Conservation (phyloP, 2,113 vertebrate species). For the Fulica atra region DNA sequence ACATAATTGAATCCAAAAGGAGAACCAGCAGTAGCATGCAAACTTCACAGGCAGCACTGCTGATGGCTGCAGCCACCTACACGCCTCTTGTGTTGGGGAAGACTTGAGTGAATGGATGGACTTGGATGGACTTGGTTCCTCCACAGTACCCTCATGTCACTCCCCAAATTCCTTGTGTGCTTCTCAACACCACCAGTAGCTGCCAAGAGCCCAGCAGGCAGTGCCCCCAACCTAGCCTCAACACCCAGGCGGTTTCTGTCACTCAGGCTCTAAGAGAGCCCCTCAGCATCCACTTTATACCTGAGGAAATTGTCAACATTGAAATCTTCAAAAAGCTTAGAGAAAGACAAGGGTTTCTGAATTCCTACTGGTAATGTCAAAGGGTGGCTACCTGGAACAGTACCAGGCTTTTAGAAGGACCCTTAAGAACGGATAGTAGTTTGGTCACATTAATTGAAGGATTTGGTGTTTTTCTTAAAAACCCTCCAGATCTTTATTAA, state of each 20-base stretch:
- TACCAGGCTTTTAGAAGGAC: neutral
- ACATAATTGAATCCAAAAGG: neutral
- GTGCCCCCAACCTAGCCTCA: neutral
- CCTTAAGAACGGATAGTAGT: neutral
- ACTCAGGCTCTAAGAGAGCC: neutral
- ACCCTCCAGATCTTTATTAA: neutral
- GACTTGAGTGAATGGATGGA: rapidly evolving
- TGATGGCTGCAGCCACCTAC: neutral
- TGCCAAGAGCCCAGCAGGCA: neutral
- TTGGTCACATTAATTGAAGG: neutral
- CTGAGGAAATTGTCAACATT: rapidly evolving
- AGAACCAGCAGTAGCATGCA: neutral
- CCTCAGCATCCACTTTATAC: neutral
- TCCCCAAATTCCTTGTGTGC: rapidly evolving
- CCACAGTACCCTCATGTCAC: rapidly evolving
- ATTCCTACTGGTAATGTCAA: neutral
- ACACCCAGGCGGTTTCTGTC: neutral
- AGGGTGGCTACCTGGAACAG: neutral
- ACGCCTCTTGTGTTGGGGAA: rapidly evolving
- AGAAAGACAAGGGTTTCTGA: neutral
- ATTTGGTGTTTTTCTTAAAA: no score
- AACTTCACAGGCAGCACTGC: neutral
- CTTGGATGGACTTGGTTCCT: rapidly evolving
- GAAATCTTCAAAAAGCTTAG: neutral
- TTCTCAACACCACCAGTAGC: neutral